Percentiles rank a stretch among this genome's conserved stretches.
Conservation (phyloP, 2,113 vertebrate species). For the Syrmaticus mikado region DNA sequence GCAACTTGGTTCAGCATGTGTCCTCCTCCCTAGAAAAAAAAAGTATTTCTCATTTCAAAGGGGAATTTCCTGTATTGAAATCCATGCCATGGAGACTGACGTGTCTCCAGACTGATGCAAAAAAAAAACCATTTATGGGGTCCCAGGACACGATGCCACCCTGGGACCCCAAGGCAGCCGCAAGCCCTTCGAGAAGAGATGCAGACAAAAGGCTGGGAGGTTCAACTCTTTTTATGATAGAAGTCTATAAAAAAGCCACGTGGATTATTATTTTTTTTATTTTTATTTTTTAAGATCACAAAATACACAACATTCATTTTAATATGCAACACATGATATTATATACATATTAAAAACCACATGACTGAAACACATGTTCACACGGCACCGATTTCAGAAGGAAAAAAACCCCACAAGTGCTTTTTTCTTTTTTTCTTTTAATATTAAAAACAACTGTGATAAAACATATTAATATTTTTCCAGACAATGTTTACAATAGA, state of each 20-base stretch:
- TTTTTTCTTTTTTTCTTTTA: constrained; percentile 80
- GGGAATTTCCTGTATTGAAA: not conserved
- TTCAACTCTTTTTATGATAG: constrained; percentile 86
- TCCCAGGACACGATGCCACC: not conserved
- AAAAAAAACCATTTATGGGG: fast-evolving
- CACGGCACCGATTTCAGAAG: constrained; percentile 86
- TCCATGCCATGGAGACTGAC: fast-evolving
- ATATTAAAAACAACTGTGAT: constrained; percentile 90
- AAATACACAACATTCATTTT: constrained; percentile 89
- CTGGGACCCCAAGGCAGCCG: not conserved
- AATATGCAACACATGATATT: constrained; percentile 86
- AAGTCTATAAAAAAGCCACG: constrained; percentile 87
- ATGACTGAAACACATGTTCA: constrained; percentile 82
- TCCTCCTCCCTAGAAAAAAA: fast-evolving
- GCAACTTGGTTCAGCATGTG: fast-evolving
- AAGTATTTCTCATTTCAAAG: not conserved
- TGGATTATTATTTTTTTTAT: constrained; percentile 75
- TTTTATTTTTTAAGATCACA: constrained; percentile 82
- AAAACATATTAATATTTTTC: constrained; percentile 95
- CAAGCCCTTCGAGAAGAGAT: not conserved
- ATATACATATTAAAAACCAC: constrained; percentile 89
- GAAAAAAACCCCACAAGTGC: constrained; percentile 89
- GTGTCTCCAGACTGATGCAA: not conserved
- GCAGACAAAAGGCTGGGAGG: not conserved
- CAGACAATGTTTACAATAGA: constrained; percentile 92